Base-by-base conservation (phyloP, 2,888 invertebrate genomes). In the Palloptera scutellata region DNA sequence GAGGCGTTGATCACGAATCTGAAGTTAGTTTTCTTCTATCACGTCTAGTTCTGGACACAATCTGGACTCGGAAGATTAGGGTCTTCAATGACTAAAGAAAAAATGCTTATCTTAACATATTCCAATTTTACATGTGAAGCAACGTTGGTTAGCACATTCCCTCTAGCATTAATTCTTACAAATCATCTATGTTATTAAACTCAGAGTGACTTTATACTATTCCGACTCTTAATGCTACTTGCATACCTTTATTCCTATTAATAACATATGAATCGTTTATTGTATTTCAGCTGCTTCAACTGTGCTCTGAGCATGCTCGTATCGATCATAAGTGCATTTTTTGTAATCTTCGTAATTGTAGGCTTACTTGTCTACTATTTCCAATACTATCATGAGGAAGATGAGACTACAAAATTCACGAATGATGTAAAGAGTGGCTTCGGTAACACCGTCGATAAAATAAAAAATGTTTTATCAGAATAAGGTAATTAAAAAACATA, bases 241-340 rank as follows among this genome's bases (percentile, higher is more conserved):
- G n/a, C 54, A 54, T 48, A 61, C 41, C n/a, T 52, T 30, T 12
- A 43, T 60, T 41, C n/a, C 13, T 41, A 59, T 59, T 15, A 41
- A 10, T 51, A 30, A 10, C 12, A 52, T 10, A 20, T 12, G 20
- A 12, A 9, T 51, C 15, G 48, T 42, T 19, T 52, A 48, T 58
- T 55, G 42, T 40, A 1, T 76, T 75, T 52, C 70, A 81, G 81
- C 72, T 81, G 81, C 74, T 78, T 78, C 64, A 81, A 69, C 64
- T 81, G 81, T 64, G 81, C 81, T 20, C 73, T 82, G 8, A 81
- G 75, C 72, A 72, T 81, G 63, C 74, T 81, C 0, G 53, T 81
- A 19, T 81, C 81, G 6, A 73, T 81, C n/a, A 77, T 81, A 57
- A 80, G 80, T 60, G 75, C 79, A 19, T 77, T 79, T 55, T 61